phyloP scores from a whole-genome alignment of 2,797 vertebrate species.

The Melanotaenia boesemani region DNA sequence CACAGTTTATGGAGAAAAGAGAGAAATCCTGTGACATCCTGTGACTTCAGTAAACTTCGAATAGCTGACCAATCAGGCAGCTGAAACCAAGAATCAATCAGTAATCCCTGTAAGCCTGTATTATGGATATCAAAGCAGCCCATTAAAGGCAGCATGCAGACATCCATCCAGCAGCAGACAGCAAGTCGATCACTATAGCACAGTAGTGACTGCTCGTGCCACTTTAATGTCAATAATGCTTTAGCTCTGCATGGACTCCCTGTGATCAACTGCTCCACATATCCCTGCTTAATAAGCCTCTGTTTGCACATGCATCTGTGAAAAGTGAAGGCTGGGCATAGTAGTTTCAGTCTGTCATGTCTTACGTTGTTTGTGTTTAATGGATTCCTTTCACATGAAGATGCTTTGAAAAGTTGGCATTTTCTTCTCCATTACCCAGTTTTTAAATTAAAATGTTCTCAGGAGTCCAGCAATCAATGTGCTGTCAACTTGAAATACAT shows the following conservation, averaged over 20 bases:
- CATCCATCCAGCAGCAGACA: slow-evolving; percentile 59
- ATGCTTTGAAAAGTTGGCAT: slow-evolving; percentile 13
- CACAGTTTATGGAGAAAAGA: background rate
- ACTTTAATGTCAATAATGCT: slow-evolving; percentile 62
- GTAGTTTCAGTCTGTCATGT: background rate
- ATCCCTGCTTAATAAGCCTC: slow-evolving; percentile 57
- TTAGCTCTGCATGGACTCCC: slow-evolving; percentile 53
- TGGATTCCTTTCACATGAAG: slow-evolving; percentile 17
- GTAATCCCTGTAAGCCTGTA: slow-evolving; percentile 47
- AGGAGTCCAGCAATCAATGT: slow-evolving; percentile 11
- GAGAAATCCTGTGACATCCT: slow-evolving; percentile 31
- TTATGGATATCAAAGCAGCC: slow-evolving; percentile 51
- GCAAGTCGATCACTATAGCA: slow-evolving; percentile 53
- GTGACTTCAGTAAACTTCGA: slow-evolving; percentile 38
- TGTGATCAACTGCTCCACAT: slow-evolving; percentile 58
- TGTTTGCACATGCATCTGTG: slow-evolving; percentile 10
- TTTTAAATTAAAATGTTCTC: slow-evolving; percentile 16
- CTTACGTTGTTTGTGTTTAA: slow-evolving; percentile 21
- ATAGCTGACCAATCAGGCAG: slow-evolving; percentile 33
- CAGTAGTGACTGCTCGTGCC: slow-evolving; percentile 42
- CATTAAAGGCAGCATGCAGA: slow-evolving; percentile 58
- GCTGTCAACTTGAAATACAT: slow-evolving; percentile 11
- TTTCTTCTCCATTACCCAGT: slow-evolving; percentile 24
- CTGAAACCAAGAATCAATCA: slow-evolving; percentile 46
- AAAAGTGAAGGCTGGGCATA: background rate